These are phyloP conservation scores for Poeciliopsis infans DNA, from an alignment of 2,797 vertebrate genomes.

Conservation along the genomic window DNA sequence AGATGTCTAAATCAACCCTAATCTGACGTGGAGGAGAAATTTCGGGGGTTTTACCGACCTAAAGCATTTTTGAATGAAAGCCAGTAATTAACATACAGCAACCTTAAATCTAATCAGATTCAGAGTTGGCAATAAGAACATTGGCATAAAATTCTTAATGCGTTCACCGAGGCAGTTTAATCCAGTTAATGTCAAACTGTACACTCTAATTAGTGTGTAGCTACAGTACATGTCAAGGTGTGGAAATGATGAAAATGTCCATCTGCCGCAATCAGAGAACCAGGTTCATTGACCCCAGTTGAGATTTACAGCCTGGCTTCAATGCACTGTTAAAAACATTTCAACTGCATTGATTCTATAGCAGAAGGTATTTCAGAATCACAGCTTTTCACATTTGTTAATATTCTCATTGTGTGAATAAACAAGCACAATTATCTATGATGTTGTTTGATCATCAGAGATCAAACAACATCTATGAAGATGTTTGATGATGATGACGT, in stretches of 20 bases:
- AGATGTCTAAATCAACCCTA: slow-evolving; percentile 66
- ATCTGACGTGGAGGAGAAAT: slow-evolving; percentile 46
- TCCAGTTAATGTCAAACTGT: slow-evolving; percentile 27
- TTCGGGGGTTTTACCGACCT: slow-evolving; percentile 44
- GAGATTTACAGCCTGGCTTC: slow-evolving; percentile 8
- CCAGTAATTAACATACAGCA: slow-evolving; percentile 42
- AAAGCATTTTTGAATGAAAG: slow-evolving; percentile 48
- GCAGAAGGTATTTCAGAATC: neutral
- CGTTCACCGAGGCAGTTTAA: slow-evolving; percentile 14
- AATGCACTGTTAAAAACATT: neutral
- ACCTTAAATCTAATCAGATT: slow-evolving; percentile 50
- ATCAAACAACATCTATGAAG: no score
- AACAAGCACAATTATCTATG: no score
- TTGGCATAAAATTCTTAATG: slow-evolving; percentile 32
- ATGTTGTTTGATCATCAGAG: no score
- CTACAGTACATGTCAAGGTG: neutral
- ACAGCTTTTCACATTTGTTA: neutral
- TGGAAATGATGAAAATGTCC: neutral
- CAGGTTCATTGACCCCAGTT: neutral
- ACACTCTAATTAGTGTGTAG: slow-evolving; percentile 15
- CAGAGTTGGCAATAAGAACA: slow-evolving; percentile 20
- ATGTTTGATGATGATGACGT: neutral
- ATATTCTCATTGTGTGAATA: neutral
- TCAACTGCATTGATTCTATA: slow-evolving; percentile 1
- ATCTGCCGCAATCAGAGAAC: neutral